Conservation (phyloP, 2,888 invertebrate genomes). For the Zhuqinia jingwanae region DNA sequence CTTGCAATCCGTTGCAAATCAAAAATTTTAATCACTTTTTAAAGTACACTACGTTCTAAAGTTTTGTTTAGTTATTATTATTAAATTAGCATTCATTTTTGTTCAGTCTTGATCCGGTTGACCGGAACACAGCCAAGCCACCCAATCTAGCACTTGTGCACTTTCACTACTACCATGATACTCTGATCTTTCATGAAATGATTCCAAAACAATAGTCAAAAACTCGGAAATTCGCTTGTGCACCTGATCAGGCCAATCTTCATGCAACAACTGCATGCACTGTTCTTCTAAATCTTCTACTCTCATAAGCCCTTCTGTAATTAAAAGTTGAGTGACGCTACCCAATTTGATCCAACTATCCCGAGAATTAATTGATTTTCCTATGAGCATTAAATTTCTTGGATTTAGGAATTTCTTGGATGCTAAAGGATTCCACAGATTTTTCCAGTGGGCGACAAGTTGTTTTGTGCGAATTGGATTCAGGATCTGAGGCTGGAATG, state of each 20-base stretch:
- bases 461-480: slow-evolving; percentile 40
- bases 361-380: slow-evolving; percentile 53
- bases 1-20: slow-evolving; percentile 3
- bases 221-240: slow-evolving; percentile 69
- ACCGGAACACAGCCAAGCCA: slow-evolving; percentile 76
- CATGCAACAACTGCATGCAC: slow-evolving; percentile 72
- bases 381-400: slow-evolving; percentile 73
- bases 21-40: too few relatives aligned
- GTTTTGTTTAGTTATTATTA: too few relatives aligned
- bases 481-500: slow-evolving; percentile 71
- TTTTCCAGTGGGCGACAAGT: slow-evolving; percentile 72
- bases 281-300: slow-evolving; percentile 70
- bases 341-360: slow-evolving; percentile 68
- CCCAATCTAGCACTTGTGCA: slow-evolving; percentile 77
- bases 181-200: slow-evolving; percentile 27
- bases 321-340: slow-evolving; percentile 60
- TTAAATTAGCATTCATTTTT: too few relatives aligned
- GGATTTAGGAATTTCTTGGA: slow-evolving; percentile 70
- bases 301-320: slow-evolving; percentile 66
- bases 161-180: slow-evolving; percentile 61
- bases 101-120: slow-evolving; percentile 67
- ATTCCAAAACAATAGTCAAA: slow-evolving; percentile 65
- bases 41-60: too few relatives aligned
- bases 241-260: slow-evolving; percentile 71
- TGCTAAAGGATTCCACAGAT: slow-evolving; percentile 52